These are phyloP conservation scores for Etia nguti DNA, from an alignment of 2,113 vertebrate species.

Conservation along the genomic window DNA sequence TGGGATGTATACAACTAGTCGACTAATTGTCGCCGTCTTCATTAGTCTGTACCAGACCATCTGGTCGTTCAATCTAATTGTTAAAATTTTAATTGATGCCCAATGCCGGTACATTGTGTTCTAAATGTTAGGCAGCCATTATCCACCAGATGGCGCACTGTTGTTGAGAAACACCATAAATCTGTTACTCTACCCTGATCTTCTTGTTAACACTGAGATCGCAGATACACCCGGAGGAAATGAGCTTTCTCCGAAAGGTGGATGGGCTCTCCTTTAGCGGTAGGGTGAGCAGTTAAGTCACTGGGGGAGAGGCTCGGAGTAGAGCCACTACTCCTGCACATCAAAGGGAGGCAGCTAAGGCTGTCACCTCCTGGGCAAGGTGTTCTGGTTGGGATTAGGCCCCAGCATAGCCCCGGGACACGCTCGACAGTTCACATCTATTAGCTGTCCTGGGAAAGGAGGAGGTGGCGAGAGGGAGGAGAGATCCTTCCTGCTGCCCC, in stretches of 20 bases:
- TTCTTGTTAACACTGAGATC: not conserved
- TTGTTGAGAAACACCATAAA: not conserved
- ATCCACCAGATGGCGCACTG: not conserved
- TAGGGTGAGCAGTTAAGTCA: fast-evolving
- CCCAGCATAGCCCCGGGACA: fast-evolving
- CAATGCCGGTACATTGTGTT: fast-evolving
- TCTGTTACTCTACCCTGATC: not conserved
- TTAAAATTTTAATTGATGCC: not conserved
- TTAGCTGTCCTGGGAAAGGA: not conserved
- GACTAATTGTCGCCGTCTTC: not conserved
- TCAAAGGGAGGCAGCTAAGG: not conserved
- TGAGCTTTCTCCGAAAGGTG: fast-evolving
- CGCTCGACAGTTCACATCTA: not conserved
- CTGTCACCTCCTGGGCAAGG: not conserved
- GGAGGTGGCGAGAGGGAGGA: not conserved
- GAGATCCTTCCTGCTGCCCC: not conserved
- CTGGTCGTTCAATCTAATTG: fast-evolving
- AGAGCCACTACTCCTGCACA: not conserved
- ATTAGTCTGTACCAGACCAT: not conserved
- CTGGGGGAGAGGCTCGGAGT: not conserved
- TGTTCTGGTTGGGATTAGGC: not conserved
- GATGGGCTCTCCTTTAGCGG: not conserved
- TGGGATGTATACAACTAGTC: fast-evolving
- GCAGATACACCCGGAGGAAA: fast-evolving
- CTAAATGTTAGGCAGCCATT: not conserved